Base-by-base conservation (phyloP, 2,113 vertebrate species). In the Ameiurus melas region DNA sequence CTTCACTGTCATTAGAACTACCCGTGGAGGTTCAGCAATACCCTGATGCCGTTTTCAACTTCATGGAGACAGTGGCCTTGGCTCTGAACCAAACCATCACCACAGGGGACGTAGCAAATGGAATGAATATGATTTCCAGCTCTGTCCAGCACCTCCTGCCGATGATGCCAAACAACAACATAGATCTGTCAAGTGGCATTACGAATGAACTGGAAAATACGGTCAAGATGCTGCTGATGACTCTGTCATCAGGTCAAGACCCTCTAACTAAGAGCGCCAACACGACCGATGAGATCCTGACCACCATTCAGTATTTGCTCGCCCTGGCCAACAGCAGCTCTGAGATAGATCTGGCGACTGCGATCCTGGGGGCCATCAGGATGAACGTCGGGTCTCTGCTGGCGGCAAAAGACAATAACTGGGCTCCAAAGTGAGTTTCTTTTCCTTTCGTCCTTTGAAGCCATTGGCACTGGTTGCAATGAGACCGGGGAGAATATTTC, bases 371-470 rank as follows among this genome's bases (percentile, higher is more conserved):
- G 43, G 82, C 73, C 53, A 20, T 88, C 17, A 83, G 80, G 64
- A 89, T 87, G 85, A 92, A 90, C n/a, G 30, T 62, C 0, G 78
- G 33, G 70, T 60, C 81, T 83, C 66, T 91, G 81, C 53, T 90
- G 85, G 64, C 9, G 78, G 88, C 87, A 66, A 92, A 93, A 62
- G 82, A 85, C 43, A 92, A 86, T 47, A 92, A 91, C 88, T 93
- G 91, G 92, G 80, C 68, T 43, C 53, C 89, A 79, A 87, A 90
- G 92, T 93, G 58, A 91, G 90, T 93, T 77, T 43, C 22, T 71
- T 71, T 43, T 16, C 33, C 22, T 83, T 83, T 62, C 33, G 14
- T 82, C 19, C 20, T 78, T 86, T 86, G n/a, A 71, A 68, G 86
- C 70, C 19, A 53, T 82, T 73, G 30, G 51, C 36, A 16, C 27